A percentile compares a stretch with the other conserved stretches of the same genome.
These are phyloP conservation scores for Oligia strigilis DNA, from an alignment of 2,888 invertebrate species.

Conservation along the genomic window DNA sequence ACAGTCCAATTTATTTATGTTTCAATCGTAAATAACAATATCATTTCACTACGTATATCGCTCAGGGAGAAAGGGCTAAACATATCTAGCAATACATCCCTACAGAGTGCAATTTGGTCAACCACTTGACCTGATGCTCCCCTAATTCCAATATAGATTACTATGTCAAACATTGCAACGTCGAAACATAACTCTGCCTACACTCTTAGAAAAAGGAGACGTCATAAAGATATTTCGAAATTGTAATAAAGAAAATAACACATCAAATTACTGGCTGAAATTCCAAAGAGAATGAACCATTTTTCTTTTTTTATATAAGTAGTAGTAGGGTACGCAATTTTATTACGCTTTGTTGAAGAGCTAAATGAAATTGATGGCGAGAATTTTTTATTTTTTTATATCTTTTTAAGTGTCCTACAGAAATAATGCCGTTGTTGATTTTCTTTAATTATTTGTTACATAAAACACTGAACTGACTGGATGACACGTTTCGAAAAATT, in stretches of 20 bases:
- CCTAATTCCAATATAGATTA: background rate
- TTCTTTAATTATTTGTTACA: background rate
- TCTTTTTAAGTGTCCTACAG: background rate
- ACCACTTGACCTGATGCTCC: slow-evolving; percentile 27
- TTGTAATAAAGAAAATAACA: background rate
- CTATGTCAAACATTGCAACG: slow-evolving; percentile 1
- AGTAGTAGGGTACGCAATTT: slow-evolving; percentile 6
- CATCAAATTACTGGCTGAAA: slow-evolving; percentile 11
- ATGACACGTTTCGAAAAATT: fast-evolving
- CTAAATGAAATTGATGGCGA: background rate
- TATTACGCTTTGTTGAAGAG: slow-evolving; percentile 5
- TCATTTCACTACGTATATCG: background rate
- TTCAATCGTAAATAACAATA: no score
- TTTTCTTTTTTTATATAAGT: slow-evolving; percentile 18
- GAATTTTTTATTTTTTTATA: background rate
- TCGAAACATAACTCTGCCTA: background rate
- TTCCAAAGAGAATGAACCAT: slow-evolving; percentile 13
- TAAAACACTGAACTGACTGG: background rate
- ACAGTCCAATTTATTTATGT: background rate
- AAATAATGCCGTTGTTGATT: background rate
- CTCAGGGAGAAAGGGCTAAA: background rate
- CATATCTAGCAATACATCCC: background rate
- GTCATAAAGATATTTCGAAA: background rate
- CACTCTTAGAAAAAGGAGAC: background rate
- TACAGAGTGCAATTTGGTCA: background rate